A percentile compares a stretch with the other conserved stretches of the same genome.
Evolutionary conservation across 2,113 vertebrate species (phyloP).

Genomic region (Scomber colias): DNA sequence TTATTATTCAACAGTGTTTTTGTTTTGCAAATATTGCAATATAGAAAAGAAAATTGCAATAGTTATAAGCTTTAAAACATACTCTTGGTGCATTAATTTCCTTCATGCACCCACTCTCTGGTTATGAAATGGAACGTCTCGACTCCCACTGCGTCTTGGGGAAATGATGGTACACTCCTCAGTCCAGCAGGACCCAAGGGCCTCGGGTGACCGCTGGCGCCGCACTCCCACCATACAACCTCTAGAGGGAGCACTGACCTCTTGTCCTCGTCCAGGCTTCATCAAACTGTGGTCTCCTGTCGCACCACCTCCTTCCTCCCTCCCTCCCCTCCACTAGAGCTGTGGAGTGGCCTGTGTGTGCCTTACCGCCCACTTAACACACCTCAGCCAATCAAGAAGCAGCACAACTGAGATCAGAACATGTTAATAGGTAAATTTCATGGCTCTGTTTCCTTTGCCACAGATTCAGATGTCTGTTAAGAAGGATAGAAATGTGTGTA

Average conservation of each 20-base stretch:
- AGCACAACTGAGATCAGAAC: conserved; percentile 17
- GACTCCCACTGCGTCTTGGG: background rate
- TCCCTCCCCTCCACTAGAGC: background rate
- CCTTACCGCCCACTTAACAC: background rate
- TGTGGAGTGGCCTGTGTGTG: background rate
- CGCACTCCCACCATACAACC: conserved; percentile 52
- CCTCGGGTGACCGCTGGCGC: conserved; percentile 52
- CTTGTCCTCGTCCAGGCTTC: conserved; percentile 40
- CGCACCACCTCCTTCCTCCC: background rate
- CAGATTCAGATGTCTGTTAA: conserved; percentile 16
- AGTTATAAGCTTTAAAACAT: background rate
- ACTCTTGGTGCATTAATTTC: background rate
- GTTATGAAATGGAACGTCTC: background rate
- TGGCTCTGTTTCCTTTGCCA: background rate
- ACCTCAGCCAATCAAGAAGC: conserved; percentile 39
- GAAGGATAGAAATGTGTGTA: conserved; percentile 19
- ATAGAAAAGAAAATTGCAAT: background rate
- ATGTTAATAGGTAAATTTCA: conserved; percentile 21
- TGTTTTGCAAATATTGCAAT: background rate
- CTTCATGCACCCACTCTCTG: background rate
- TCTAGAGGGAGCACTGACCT: conserved; percentile 79
- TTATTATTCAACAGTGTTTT: background rate
- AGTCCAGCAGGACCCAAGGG: conserved; percentile 88
- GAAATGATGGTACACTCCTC: conserved; percentile 43
- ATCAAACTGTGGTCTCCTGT: background rate